These are phyloP conservation scores for Drosophila seguyi DNA, from an alignment of 1,140 invertebrate genomes.

Conservation along the genomic window DNA sequence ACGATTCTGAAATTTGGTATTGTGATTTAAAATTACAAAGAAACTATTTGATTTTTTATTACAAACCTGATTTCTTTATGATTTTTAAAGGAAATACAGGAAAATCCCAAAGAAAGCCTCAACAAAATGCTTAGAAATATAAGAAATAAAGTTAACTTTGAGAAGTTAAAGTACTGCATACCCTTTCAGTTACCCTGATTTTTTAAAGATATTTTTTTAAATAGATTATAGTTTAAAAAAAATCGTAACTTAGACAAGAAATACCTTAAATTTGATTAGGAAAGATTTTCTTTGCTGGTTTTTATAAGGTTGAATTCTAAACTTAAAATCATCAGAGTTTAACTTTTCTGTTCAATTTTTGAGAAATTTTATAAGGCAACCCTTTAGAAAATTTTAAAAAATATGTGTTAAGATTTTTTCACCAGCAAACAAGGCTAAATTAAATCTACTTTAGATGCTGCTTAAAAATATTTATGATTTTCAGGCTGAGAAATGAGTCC, in stretches of 20 bases:
- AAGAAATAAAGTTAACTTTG: not conserved
- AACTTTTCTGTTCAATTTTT: too few relatives aligned
- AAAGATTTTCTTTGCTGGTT: too few relatives aligned
- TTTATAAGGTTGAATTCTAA: too few relatives aligned
- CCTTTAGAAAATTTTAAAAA: too few relatives aligned
- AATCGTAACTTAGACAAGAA: not conserved
- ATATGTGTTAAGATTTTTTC: too few relatives aligned
- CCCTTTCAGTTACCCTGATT: fast-evolving
- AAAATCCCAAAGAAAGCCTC: not conserved
- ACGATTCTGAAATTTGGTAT: not conserved
- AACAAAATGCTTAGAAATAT: not conserved
- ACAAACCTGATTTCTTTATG: not conserved
- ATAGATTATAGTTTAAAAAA: not conserved
- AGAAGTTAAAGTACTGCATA: not conserved
- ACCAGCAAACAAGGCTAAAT: too few relatives aligned
- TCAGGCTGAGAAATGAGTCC: too few relatives aligned
- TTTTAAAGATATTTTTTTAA: not conserved
- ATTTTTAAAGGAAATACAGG: not conserved
- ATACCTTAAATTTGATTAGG: too few relatives aligned
- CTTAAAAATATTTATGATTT: too few relatives aligned
- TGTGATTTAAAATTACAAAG: not conserved
- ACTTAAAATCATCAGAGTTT: too few relatives aligned
- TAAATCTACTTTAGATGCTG: too few relatives aligned
- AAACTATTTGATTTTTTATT: not conserved
- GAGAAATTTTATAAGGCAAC: too few relatives aligned